Evolutionary conservation across 2,797 vertebrate species (phyloP), one percentile per base, ranked within the genome.

Genomic region (Crocidura indochinensis): DNA sequence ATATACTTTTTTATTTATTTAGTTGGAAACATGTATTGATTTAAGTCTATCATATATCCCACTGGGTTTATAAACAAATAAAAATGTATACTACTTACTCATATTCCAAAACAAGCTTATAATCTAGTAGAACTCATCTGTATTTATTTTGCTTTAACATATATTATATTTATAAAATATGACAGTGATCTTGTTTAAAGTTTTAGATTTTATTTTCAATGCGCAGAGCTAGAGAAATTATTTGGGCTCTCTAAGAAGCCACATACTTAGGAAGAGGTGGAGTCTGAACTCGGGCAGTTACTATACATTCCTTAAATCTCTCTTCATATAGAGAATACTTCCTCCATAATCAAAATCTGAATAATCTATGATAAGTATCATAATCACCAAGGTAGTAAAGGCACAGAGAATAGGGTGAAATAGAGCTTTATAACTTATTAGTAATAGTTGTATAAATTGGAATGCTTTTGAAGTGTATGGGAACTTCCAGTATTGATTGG

Each of bases 21-120:
- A 67, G 31, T 2, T 67, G 31, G 81, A 38, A 88, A 76, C 60
- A 31, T 1, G 2, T 31, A 24, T 27, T 81, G 24, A 87, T 75
- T 44, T 75, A 51, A 4, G 9, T 69, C 1, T 69, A 29, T 88
- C n/a, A 93, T 46, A 90, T 71, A 88, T 47, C 49, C 69, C 78
- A 1, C 22, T 64, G 19, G 29, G 5, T 69, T 4, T 79, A 0
- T 19, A 62, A 31, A 6, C 53, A n/a, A 64, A 75, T 29, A 72
- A 47, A 47, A 27, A 79, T 79, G 19, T 72, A 38, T 76, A 71
- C 71, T 84, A 73, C 19, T 68, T 31, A 79, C 11, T 75, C 73
- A 88, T 38, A 83, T 56, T 9, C 0, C 51, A 44, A 94, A 27
- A 49, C 4, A 44, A 76, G 2, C 2, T 27, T 2, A 38, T 80